Evolutionary conservation across 2,113 vertebrate species (phyloP), one percentile per base, ranked within the genome.

Genomic region (Rhinopithecus roxellana): DNA sequence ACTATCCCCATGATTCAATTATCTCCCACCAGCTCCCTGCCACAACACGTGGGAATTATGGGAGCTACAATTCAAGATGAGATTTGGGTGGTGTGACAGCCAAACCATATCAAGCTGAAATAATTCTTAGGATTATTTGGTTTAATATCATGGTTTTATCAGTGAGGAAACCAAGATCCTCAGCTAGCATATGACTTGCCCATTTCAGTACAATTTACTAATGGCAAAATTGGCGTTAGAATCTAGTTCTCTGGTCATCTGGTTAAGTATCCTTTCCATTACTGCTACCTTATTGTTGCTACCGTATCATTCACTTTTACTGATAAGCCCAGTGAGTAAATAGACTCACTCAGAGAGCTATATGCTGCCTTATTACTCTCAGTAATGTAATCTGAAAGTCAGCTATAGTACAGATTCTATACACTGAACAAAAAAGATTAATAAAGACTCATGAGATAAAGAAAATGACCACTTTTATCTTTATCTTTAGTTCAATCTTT

Each of bases 401-500:
- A 85, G 59, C 25, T 32, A 11, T 25, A 75, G 6, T 78, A 5
- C 0, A 87, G 20, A 89, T 81, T 75, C 48, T 57, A 38, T 52
- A 61, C 17, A 89, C 20, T 18, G 78, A 92, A 77, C 12, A 70
- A 75, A 20, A 75, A 95, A 89, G 92, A 92, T 72, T 92, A 95
- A 97, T 93, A 52, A 55, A 81, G 22, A 79, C 55, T 72, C 38
- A 70, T 93, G 48, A 91, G 81, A 78, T 86, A 92, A 92, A 81
- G 43, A 90, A 96, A 91, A 93, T 75, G 20, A n/a, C 25, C 3
- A 25, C n/a, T 94, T 97, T 83, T 55, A 38, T 86, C 94, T 93
- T 96, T 95, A 94, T 92, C 87, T 97, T 93, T 89, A 95, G 93
- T 98, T 96, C 32, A 74, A 8, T 97, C 79, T 91, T 86, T 90